phyloP scores from a whole-genome alignment of 2,888 invertebrate genomes.

The Pollenia amentaria region DNA sequence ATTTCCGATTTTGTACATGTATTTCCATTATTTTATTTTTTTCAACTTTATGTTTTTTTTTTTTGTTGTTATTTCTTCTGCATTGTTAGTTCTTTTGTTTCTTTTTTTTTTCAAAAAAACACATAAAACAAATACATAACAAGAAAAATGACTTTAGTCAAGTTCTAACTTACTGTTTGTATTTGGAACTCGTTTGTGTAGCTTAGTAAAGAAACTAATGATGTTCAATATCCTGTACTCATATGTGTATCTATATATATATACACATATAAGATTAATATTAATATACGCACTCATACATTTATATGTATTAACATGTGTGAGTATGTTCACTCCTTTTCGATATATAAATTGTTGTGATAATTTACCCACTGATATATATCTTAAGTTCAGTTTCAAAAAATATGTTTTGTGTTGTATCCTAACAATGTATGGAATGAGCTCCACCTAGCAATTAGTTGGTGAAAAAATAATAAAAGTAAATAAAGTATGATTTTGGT shows the following conservation, averaged over 20 bases:
- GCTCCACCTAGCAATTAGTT: constrained; percentile 62
- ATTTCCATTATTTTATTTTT: constrained; percentile 7
- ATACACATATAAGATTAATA: constrained; percentile 21
- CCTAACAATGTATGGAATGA: not conserved
- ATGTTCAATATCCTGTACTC: constrained; percentile 69
- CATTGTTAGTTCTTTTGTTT: constrained; percentile 17
- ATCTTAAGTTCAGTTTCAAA: constrained; percentile 53
- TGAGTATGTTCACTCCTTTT: constrained; percentile 24
- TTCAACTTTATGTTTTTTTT: constrained; percentile 12
- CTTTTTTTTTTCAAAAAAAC: constrained; percentile 20
- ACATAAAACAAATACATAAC: constrained; percentile 65
- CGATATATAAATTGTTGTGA: constrained; percentile 67
- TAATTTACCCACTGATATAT: constrained; percentile 67
- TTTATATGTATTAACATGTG: not conserved
- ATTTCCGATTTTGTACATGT: constrained; percentile 47
- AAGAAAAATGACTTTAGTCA: constrained; percentile 70
- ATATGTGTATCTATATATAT: not conserved
- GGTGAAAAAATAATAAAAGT: constrained; percentile 43
- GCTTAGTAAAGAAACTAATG: constrained; percentile 66
- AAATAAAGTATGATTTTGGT: constrained; percentile 57
- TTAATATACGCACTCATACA: not conserved
- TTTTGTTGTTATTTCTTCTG: constrained; percentile 26
- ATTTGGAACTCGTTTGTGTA: constrained; percentile 51
- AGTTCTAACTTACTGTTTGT: constrained; percentile 48
- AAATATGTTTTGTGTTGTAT: constrained; percentile 60